Evolutionary conservation across 2,113 vertebrate genomes (phyloP), one percentile per base, ranked within the genome.

Genomic region (Pelodiscus sinensis): DNA sequence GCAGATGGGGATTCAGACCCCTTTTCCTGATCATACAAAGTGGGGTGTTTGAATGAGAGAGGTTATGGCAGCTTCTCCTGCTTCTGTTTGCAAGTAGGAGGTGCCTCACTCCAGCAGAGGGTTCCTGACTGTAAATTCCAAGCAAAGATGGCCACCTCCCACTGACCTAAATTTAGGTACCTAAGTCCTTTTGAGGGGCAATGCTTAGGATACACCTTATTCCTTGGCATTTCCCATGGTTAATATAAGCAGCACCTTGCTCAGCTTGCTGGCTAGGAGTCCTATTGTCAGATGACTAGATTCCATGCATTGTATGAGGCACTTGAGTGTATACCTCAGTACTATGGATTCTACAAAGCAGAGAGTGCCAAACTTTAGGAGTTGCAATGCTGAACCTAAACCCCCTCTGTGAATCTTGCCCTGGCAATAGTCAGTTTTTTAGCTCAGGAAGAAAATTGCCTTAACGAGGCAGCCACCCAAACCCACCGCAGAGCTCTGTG

Each of bases 401-500:
- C n/a, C 65, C 65, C 18, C n/a, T 71, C 35, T 31, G 29, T 65
- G 62, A 65, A 65, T 16, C 62, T 65, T 19, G 18, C n/a, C 9
- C 9, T 71, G 95, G 92, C 94, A 95, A 92, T 57, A 91, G 90
- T 95, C 93, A 95, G 93, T 95, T 95, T 92, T 90, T 95, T 95
- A 90, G 81, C 92, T 97, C 2, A 0, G 95, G 93, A 93, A 95
- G 94, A 95, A 18, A 2, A 89, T 92, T 94, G 86, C 93, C 90
- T 92, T 96, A 90, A 96, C 94, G 92, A 88, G 86, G 93, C 92
- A 97, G 93, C 94, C 85, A 96, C 96, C 93, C 94, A 94, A 90
- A 93, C 89, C 95, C 93, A 95, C 93, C 90, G 89, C 92, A 93
- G 95, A 96, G 92, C 95, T 94, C 91, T 90, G 85, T 94, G 94